Evolutionary conservation across 2,113 vertebrate species (phyloP), one percentile per base, ranked within the genome.

Genomic region (Gavia stellata): DNA sequence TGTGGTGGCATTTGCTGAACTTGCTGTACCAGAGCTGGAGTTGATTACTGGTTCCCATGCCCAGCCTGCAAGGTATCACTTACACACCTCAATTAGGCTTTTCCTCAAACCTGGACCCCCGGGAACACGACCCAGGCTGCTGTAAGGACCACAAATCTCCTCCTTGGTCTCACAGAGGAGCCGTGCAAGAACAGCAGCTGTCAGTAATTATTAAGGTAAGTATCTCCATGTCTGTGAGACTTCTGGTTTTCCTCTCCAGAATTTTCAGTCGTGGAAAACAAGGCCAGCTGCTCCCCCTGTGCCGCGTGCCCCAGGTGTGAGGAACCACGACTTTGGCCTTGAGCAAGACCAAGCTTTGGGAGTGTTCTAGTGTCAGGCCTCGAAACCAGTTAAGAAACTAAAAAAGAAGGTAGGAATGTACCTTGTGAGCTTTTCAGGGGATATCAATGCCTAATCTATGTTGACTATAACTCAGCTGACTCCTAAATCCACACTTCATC

Each of bases 151-250:
- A 52, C n/a, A 75, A 28, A 20, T 85, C 8, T 67, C 11, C 12
- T 5, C 8, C 16, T 44, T 47, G 29, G 14, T 72, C 5, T 52
- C 23, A n/a, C 0, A 0, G 24, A 78, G 9, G 12, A 62, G 36
- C 2, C 8, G 7, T 29, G 18, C 21, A 62, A 83, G 42, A 88
- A 5, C 7, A 52, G 14, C 20, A 92, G 9, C 13, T 73, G 31
- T 50, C 17, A 50, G 40, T 49, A 50, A 62, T 50, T 75, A 47
- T 71, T 45, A 70, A 65, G 20, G 19, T 25, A 88, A 25, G 3
- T 56, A 47, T 25, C 18, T 88, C 62, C 52, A 4, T 17, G 33
- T 88, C 6, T 17, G 14, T 33, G 61, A 47, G 33, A 49, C 8
- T 84, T 59, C 14, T 21, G 25, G 0, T 59, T 81, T 81, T 68